Evolutionary conservation across 2,888 invertebrate species (phyloP).

Genomic region (Clitarchus hookeri): DNA sequence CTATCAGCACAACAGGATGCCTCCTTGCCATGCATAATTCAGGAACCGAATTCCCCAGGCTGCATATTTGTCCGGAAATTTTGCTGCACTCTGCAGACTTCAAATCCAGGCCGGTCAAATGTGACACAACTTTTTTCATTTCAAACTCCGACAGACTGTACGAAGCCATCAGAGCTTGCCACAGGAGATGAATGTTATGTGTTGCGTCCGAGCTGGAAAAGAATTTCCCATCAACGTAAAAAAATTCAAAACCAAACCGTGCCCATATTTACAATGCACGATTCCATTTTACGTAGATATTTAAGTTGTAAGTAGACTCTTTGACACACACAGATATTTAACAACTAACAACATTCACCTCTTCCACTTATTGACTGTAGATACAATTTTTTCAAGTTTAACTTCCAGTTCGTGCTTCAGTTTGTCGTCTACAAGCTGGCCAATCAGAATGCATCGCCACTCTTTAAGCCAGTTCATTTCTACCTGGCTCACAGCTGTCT

Average conservation of each 20-base stretch:
- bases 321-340: no score
- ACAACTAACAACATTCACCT: background rate
- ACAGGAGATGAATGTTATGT: background rate
- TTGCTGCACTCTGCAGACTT: constrained; percentile 20
- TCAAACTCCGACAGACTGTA: constrained; percentile 21
- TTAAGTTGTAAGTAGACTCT: no score
- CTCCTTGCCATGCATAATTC: background rate
- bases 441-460: constrained; percentile 21
- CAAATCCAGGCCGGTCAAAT: background rate
- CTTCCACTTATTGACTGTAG: background rate
- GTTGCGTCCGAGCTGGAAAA: background rate
- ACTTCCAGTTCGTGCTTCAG: background rate
- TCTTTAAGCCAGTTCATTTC: constrained; percentile 8
- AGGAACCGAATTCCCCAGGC: background rate
- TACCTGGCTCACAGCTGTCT: background rate
- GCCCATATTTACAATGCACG: no score
- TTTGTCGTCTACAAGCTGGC: background rate
- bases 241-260: no score
- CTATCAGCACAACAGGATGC: background rate
- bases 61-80: background rate
- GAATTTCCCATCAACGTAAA: no score
- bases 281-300: no score
- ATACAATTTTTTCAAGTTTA: background rate
- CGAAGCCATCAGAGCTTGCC: constrained; percentile 26
- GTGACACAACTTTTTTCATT: constrained; percentile 23